Evolutionary conservation across 2,888 invertebrate species (phyloP), one percentile per base, ranked within the genome.

Genomic region (Limnephilus auricula): DNA sequence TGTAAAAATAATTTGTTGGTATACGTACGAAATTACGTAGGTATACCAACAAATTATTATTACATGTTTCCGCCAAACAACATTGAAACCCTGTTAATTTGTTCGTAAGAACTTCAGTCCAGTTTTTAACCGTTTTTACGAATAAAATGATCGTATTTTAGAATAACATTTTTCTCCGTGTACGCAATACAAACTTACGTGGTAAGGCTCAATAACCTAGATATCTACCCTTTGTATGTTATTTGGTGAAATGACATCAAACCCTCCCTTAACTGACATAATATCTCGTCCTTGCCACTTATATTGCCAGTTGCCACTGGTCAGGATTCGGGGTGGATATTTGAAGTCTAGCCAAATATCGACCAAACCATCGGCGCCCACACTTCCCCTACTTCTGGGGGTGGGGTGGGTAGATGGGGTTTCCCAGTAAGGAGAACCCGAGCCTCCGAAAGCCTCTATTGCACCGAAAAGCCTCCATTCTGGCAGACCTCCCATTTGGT

Each of bases 331-430:
- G 18, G 78, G 85, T 30, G 34, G 40, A 37, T 85, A 32, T 80
- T 34, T 34, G 88, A 79, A 34, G 80, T 82, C 45, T 50, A 50
- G 89, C 89, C 89, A 89, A 89, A 82, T 89, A 89, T 89, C 89
- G 89, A 89, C 82, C 89, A 82, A 45, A 18, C 25, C 89, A 45
- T 40, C 89, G 30, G 32, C 30, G 30, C 89, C 89, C 65, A 34
- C 79, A 34, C 25, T 34, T 30, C 89, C 31, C 45, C 82, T 79
- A 32, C n/a, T 15, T 18, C 18, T 13, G 40, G 18, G 80, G 32
- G 80, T 13, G 37, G 84, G 30, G 40, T n/a, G 30, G 30, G 30
- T 40, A 12, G 2, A 25, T 18, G 65, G 25, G 65, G 65, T 65
- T 65, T 37, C n/a, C 37, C 37, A 84, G 34, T n/a, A 30, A n/a